Conservation (phyloP, 2,113 vertebrate species). For the Gila orcuttii region DNA sequence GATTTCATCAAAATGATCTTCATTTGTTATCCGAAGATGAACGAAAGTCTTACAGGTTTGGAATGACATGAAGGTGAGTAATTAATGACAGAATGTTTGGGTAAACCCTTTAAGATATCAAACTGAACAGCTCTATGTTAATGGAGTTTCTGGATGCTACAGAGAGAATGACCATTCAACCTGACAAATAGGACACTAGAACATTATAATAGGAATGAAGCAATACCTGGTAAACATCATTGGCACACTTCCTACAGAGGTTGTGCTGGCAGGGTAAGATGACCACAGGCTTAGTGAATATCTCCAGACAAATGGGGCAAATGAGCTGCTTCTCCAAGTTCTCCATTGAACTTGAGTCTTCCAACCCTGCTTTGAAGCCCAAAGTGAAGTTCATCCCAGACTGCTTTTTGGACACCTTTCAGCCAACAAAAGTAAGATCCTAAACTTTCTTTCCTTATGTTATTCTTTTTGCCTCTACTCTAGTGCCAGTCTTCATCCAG, state of each 20-base stretch:
- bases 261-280: conserved; percentile 85
- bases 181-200: not conserved
- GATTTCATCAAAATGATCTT: too few relatives aligned
- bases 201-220: not conserved
- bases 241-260: conserved; percentile 83
- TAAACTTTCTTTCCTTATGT: conserved; percentile 16
- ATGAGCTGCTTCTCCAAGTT: conserved; percentile 86
- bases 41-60: too few relatives aligned
- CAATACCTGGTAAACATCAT: conserved; percentile 78
- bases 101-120: not conserved
- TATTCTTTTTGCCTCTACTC: not conserved
- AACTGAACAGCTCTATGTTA: not conserved
- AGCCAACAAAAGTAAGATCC: not conserved
- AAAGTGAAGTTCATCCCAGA: conserved; percentile 83
- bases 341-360: conserved; percentile 81
- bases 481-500: conserved; percentile 3
- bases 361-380: conserved; percentile 80
- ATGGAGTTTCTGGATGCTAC: not conserved
- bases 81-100: too few relatives aligned
- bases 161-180: not conserved
- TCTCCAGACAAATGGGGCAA: conserved; percentile 83
- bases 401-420: not conserved
- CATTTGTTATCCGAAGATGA: too few relatives aligned
- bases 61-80: too few relatives aligned
- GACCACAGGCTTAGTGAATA: conserved; percentile 83